Base-by-base conservation (phyloP, 2,888 invertebrate genomes). In the Philereme transversata region DNA sequence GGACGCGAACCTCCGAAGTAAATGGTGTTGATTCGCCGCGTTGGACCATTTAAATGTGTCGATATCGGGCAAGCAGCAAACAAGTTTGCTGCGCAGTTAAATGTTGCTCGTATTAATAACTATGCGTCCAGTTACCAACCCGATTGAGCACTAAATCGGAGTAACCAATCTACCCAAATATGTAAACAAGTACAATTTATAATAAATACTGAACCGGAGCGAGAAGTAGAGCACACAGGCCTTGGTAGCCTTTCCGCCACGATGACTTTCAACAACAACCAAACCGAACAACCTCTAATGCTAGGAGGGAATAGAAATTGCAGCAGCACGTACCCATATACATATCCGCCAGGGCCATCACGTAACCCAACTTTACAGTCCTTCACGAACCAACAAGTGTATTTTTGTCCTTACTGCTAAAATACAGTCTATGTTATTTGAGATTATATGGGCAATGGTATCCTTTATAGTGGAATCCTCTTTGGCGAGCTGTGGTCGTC, bases 291-390 rank as follows among this genome's bases (percentile, higher is more conserved):
- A 77, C 67, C 65, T 53, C 51, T 71, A 57, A 48, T 57, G 52
- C 51, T 64, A 70, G 60, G 57, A 68, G 68, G 60, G 62, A 75
- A 65, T 67, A 69, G 68, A 68, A 60, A 69, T 69, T 36, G 53
- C 62, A 72, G 75, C 68, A 76, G 65, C 70, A 89, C 90, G 77
- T 91, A 92, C 92, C 91, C 78, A 85, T 82, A 83, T 86, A 91
- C 78, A 90, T 77, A 82, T 90, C 88, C 73, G 87, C 83, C 75
- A 90, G 80, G 71, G 91, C 88, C 91, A 92, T 90, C 83, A 76
- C 82, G 85, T 82, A 77, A 79, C 79, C 79, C 78, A 77, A 77
- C 72, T 72, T 67, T 72, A 60, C 58, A 74, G 78, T 84, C 79
- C 77, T 82, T 78, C 81, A 55, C 54, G 55, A 63, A 58, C 54